Evolutionary conservation across 92 coral and sea anemone species (phyloP), one percentile per base, ranked within the genome.

Genomic region (Hydrozoanthus gracilis): DNA sequence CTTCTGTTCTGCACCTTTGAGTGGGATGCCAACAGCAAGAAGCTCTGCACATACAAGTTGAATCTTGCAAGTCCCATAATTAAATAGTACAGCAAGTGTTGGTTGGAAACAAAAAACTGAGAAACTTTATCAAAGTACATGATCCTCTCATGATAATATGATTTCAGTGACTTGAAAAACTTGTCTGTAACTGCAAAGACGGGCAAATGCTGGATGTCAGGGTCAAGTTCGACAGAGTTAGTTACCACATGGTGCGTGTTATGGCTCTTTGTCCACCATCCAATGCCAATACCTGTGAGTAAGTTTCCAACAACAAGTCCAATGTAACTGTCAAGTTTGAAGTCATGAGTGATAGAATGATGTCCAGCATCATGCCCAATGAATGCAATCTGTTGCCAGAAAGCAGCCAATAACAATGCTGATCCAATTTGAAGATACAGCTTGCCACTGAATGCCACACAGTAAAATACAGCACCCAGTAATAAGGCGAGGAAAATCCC

Each of bases 231-330:
- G 14, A 97, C 98, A 44, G 99, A 95, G 91, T 97, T 97, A 58
- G 99, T 97, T 60, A 95, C 98, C 66, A 97, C 93, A 79, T 97
- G 99, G 82, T 97, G 99, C 0, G 99, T 96, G 87, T 97, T 95
- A 61, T 97, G 99, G 78, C 98, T 97, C 54, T 89, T 92, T 71
- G 94, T 94, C 99, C 99, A 97, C 99, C 99, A 97, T 0, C 97
- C 98, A 73, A 97, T 92, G 83, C 99, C 94, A 79, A 97, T 92
- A 3, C 99, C 99, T 62, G 99, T 90, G 5, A 96, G 86, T 44
- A 91, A 76, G 88, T 97, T 97, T 20, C 99, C 99, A 77, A 91
- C 98, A 50, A 95, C 69, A 66, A 95, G 84, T 8, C 99, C 99
- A 67, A 97, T 93, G 16, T 69, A 58, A 82, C 87, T 88, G 60